These are phyloP conservation scores for Diplazon laetatorius DNA, from an alignment of 2,888 invertebrate genomes.

Conservation along the genomic window DNA sequence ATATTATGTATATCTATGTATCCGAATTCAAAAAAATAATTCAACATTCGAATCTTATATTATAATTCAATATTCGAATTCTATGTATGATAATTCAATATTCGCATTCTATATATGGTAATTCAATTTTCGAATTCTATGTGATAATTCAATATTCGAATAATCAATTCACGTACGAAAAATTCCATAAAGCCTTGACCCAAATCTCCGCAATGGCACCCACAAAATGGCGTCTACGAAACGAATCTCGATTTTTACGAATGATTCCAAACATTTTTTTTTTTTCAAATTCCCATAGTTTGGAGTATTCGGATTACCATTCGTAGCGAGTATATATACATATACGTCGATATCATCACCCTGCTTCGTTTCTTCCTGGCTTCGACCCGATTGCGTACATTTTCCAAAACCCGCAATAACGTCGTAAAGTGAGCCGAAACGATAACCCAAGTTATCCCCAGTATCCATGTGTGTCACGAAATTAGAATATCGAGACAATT, in stretches of 20 bases:
- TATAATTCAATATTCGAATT: no score
- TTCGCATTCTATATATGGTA: no score
- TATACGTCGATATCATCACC: constrained; percentile 10
- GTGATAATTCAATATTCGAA: no score
- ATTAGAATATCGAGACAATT: constrained; percentile 40
- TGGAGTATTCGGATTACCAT: constrained; percentile 15
- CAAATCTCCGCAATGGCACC: no score
- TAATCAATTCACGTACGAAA: no score
- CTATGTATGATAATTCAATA: no score
- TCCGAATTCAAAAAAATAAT: no score
- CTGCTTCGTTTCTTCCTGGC: background rate
- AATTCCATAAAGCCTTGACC: no score
- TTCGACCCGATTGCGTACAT: constrained; percentile 21
- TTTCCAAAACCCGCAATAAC: constrained; percentile 32
- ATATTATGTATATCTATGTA: no score
- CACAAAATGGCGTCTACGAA: background rate
- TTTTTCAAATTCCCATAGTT: background rate
- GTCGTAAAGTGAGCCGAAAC: constrained; percentile 35
- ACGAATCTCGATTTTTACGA: background rate
- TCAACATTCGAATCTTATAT: no score
- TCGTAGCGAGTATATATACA: constrained; percentile 7
- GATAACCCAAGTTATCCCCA: constrained; percentile 22
- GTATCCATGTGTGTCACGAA: constrained; percentile 23
- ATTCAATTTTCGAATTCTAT: no score
- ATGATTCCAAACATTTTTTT: background rate